These are phyloP conservation scores for Halichoeres trimaculatus DNA, from an alignment of 2,113 vertebrate species.

Conservation along the genomic window DNA sequence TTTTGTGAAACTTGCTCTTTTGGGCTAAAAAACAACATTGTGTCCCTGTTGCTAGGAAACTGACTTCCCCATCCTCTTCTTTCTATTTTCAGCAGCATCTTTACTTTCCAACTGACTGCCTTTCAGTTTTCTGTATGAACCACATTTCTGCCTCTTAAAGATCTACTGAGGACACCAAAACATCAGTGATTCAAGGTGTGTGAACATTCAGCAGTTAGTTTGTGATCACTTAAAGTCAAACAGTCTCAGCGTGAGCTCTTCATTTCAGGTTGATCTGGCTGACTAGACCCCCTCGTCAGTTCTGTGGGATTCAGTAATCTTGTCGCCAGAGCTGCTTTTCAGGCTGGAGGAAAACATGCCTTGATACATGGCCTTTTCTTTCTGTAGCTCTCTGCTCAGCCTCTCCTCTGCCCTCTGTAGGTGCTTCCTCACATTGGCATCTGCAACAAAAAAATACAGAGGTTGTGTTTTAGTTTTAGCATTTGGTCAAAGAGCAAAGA, in stretches of 20 bases:
- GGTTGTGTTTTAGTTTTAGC: background rate
- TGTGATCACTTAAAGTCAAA: conserved; percentile 18
- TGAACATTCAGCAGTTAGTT: conserved; percentile 17
- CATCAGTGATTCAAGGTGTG: background rate
- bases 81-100: conserved; percentile 66
- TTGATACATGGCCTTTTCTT: conserved; percentile 88
- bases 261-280: conserved; percentile 3
- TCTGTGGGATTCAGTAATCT: conserved; percentile 47
- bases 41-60: conserved; percentile 76
- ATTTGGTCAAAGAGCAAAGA: background rate
- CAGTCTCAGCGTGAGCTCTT: conserved; percentile 42
- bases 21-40: conserved; percentile 3
- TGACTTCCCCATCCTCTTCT: conserved; percentile 25
- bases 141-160: conserved; percentile 9
- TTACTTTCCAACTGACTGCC: conserved; percentile 27
- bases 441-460: conserved; percentile 69
- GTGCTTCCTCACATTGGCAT: conserved; percentile 86
- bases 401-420: conserved; percentile 87
- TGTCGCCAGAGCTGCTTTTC: conserved; percentile 50
- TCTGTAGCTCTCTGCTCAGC: conserved; percentile 84
- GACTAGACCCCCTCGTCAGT: conserved; percentile 43
- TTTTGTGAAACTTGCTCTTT: conserved; percentile 18
- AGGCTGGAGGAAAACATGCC: conserved; percentile 86
- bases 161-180: conserved; percentile 7
- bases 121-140: conserved; percentile 14